Base-by-base conservation (phyloP, 2,888 invertebrate genomes). In the Drosophila flavopinicola region DNA sequence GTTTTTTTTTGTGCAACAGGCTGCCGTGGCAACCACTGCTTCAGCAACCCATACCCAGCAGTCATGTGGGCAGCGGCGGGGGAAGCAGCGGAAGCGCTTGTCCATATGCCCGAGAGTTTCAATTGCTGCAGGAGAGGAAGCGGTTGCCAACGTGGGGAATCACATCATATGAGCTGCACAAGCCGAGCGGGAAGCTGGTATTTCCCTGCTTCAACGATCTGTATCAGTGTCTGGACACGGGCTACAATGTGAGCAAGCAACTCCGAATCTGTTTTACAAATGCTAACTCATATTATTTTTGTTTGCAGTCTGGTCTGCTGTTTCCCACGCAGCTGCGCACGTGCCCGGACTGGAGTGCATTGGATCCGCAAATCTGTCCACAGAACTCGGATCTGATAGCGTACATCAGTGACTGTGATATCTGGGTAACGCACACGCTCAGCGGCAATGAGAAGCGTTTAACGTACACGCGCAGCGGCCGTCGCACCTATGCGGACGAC, bases 91-190 rank as follows among this genome's bases (percentile, higher is more conserved):
- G 94, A 1, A 75, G 70, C 15, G 47, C 42, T 5, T 92, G 92
- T 85, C 91, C 92, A 33, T 94, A 95, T 93, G 96, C 97, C 0
- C 93, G 96, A 29, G 98, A 98, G 89, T 98, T 98, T 89, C 97
- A 98, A 90, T 91, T 99, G 48, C 92, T 98, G 63, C 95, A 97
- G 93, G 99, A 99, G 90, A 92, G 99, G 23, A 98, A 98, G 91
- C 93, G 99, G 52, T 93, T 98, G 35, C 95, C 97, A 0, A 96
- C 96, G 0, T 97, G 96, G 95, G 98, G 99, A 17, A 98, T 99
- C 56, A 97, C 97, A 0, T 96, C 97, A 0, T 99, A 98, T 88
- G 97, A 98, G 90, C 92, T 98, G 48, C 96, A 98, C 83, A 93
- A 94, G 27, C 93, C 93, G 6, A 94, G 95, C 20, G 97, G 97